A percentile compares a stretch with the other conserved stretches of the same genome.
These are phyloP conservation scores for Brachyalestes nurse DNA, from an alignment of 2,797 vertebrate genomes.

Conservation along the genomic window DNA sequence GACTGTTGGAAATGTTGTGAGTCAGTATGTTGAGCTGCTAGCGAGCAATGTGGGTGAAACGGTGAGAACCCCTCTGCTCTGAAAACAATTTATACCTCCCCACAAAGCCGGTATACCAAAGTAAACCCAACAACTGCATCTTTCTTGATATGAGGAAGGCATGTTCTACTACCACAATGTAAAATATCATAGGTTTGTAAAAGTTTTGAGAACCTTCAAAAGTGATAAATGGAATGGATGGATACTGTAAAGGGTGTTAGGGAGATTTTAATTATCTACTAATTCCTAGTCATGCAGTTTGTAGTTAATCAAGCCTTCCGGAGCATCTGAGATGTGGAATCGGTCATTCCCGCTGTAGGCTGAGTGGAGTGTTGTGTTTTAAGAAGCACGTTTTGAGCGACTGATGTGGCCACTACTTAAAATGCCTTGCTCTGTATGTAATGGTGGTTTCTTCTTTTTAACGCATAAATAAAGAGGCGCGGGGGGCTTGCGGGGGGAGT, in stretches of 20 bases:
- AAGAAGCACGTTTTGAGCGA: constrained; percentile 40
- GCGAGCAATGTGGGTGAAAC: neutral
- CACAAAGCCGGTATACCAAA: neutral
- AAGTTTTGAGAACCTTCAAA: no score
- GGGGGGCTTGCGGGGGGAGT: constrained; percentile 28
- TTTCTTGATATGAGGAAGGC: no score
- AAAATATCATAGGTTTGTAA: neutral
- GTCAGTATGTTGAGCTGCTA: neutral
- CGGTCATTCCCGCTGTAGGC: neutral
- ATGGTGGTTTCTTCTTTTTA: constrained; percentile 42
- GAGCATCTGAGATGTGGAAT: neutral
- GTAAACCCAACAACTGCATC: no score
- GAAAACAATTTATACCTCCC: no score
- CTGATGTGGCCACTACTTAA: constrained; percentile 45
- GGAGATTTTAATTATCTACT: no score
- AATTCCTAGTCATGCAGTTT: no score
- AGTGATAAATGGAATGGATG: no score
- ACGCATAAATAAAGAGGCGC: constrained; percentile 32
- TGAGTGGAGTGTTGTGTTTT: constrained; percentile 43
- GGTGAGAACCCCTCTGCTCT: neutral
- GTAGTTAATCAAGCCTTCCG: neutral
- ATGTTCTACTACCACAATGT: no score
- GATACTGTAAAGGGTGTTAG: neutral
- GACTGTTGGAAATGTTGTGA: neutral
- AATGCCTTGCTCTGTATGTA: constrained; percentile 42